These are phyloP conservation scores for Leucophenga montana DNA, from an alignment of 2,888 invertebrate genomes.

Conservation along the genomic window DNA sequence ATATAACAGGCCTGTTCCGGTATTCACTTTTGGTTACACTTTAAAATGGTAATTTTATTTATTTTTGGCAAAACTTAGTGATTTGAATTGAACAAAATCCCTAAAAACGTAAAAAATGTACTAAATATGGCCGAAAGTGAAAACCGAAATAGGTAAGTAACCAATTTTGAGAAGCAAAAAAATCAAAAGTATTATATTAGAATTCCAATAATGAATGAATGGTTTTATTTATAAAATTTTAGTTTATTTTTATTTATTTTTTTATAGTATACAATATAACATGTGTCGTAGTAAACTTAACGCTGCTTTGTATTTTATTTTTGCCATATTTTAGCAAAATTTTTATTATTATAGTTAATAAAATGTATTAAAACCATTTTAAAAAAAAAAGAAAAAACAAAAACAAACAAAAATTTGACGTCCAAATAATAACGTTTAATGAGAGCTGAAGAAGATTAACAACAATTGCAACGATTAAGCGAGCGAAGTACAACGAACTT, in stretches of 20 bases:
- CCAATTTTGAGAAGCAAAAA: conserved; percentile 37
- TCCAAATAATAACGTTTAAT: conserved; percentile 30
- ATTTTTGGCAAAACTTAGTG: too few species aligned
- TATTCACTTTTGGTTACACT: too few species aligned
- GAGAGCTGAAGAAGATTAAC: conserved; percentile 1
- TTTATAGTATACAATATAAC: conserved; percentile 46
- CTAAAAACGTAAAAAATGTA: too few species aligned
- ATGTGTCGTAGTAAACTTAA: conserved; percentile 61
- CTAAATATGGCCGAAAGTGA: background rate
- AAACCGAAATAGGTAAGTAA: conserved; percentile 54
- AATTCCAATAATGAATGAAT: conserved; percentile 55
- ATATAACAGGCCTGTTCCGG: too few species aligned
- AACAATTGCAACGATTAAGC: conserved; percentile 47
- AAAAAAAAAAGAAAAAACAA: conserved; percentile 33
- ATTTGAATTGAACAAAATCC: too few species aligned
- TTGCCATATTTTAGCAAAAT: conserved; percentile 33
- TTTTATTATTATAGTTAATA: conserved; percentile 14
- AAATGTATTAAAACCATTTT: conserved; percentile 49
- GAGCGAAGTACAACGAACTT: conserved; percentile 49
- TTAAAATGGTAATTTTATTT: too few species aligned
- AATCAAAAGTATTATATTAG: conserved; percentile 62
- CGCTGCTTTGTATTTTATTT: conserved; percentile 51
- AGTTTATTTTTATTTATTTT: conserved; percentile 38
- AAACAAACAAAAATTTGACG: conserved; percentile 36
- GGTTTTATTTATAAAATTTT: conserved; percentile 34